Evolutionary conservation across 2,797 vertebrate species (phyloP), one percentile per base, ranked within the genome.

Genomic region (Anas acuta): DNA sequence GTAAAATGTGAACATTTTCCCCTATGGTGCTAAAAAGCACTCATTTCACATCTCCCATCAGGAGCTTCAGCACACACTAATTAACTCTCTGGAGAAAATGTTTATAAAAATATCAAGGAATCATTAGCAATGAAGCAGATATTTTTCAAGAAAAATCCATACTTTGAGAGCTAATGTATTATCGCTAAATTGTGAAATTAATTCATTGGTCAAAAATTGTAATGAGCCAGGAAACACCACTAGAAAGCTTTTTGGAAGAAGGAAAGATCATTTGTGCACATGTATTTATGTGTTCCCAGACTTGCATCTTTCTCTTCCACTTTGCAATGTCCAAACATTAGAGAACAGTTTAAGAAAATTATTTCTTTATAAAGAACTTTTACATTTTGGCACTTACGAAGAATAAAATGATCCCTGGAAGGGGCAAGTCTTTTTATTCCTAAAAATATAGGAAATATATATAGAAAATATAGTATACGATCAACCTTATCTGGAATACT

Each of bases 31-130:
- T 66, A 89, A 47, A 90, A 87, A 94, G 71, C 26, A 53, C 58
- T 87, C 69, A 84, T 80, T 96, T 91, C 12, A 1, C 37, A 35
- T 95, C 56, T 85, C 61, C 83, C 73, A 82, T 82, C 84, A 95
- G 78, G 84, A 95, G 75, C 65, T 94, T 91, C 74, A 73, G 70
- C 47, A 96, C 93, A 91, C 69, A 91, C 62, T 97, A 96, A 97
- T 91, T 95, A 95, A 95, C 75, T 72, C 94, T 96, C 92, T 91
- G 71, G 96, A 96, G 93, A 95, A 97, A 96, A 92, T 70, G 15
- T 89, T 93, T 91, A 84, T 94, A 87, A 92, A 94, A 96, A 86
- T 90, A 93, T 84, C 62, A 94, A 85, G 53, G 53, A 95, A 91
- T 93, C 95, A 93, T 92, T 86, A 92, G 57, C 66, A 83, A 77